Conservation (phyloP, 2,113 vertebrate species). For the Galbula dea region DNA sequence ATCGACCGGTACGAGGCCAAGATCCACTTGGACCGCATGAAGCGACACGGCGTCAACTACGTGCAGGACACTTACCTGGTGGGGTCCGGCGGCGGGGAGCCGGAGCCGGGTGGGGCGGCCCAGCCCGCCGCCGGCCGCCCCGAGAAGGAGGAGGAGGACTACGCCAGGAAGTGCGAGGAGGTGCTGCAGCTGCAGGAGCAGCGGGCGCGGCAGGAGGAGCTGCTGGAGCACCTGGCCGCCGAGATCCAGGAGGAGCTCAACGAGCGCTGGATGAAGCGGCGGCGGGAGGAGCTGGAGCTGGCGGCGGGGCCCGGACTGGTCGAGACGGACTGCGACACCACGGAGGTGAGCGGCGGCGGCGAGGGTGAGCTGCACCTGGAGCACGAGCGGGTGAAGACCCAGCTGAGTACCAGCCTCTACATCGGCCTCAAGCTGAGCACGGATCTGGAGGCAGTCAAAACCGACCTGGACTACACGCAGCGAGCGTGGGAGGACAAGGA, state of each 20-base stretch:
- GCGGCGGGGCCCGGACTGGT: conserved; percentile 46
- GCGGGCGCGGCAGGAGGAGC: conserved; percentile 81
- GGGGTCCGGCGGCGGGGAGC: conserved; percentile 58
- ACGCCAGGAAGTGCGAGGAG: conserved; percentile 65
- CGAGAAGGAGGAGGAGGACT: conserved; percentile 44
- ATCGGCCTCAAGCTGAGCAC: conserved; percentile 88
- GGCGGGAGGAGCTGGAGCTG: conserved; percentile 75
- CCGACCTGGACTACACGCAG: conserved; percentile 81
- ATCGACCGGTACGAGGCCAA: conserved; percentile 87
- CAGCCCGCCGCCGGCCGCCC: background rate
- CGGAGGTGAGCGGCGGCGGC: conserved; percentile 30
- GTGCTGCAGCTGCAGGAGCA: conserved; percentile 82
- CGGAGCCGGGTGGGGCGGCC: background rate
- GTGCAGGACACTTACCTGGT: conserved; percentile 92
- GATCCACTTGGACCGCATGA: conserved; percentile 86
- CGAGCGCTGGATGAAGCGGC: conserved; percentile 87
- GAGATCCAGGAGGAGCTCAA: conserved; percentile 92
- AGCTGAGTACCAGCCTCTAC: conserved; percentile 90
- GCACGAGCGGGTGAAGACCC: conserved; percentile 84
- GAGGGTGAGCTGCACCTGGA: conserved; percentile 78
- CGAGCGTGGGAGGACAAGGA: conserved; percentile 80
- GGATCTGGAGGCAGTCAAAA: conserved; percentile 84
- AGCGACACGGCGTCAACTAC: conserved; percentile 87
- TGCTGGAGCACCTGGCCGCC: conserved; percentile 77
- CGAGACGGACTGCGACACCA: conserved; percentile 45